Base-by-base conservation (phyloP, 2,888 invertebrate species). In the Drosophila eohydei region DNA sequence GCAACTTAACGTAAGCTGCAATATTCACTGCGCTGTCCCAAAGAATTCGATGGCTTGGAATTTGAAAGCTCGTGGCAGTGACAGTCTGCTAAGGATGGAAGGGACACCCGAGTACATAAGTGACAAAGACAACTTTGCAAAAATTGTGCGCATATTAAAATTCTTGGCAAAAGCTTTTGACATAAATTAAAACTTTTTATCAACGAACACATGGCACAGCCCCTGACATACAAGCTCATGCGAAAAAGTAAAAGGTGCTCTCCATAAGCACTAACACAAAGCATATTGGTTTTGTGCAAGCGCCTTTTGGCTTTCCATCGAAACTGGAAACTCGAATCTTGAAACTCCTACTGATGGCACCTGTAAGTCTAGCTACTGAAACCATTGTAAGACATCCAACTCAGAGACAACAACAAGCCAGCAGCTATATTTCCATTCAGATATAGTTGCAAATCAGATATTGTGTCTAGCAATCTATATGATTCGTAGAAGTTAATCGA, bases 151-250 rank as follows among this genome's bases (percentile, higher is more conserved):
- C 89, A 92, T 92, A 92, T 92, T 92, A 92, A 92, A 92, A 92
- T 92, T 92, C 92, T 90, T 91, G 86, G 83, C 81, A 89, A 90
- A 90, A 92, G 92, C 92, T 92, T 88, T 90, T 90, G 89, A 91
- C 92, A 92, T 92, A 92, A 92, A 92, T 92, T 92, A 92, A 92
- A 92, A 92, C 87, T 92, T 92, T 79, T 90, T 86, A 73, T 81
- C 75, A 80, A 81, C 75, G 77, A 75, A 78, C 55, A 68, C 64
- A 62, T 41, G 55, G 41, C 40, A 55, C 58, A 64, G 32, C 57
- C 36, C 43, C 46, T 62, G 21, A n/a, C 41, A 57, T 51, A 44
- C 50, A 59, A 36, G 32, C 30, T 16, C 46, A 58, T 52, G 34
- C 12, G 7, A 14, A 26, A 50, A 61, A 59, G 46, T 26, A 59